Evolutionary conservation across 2,113 vertebrate genomes (phyloP).

Genomic region (Sylvia atricapilla): DNA sequence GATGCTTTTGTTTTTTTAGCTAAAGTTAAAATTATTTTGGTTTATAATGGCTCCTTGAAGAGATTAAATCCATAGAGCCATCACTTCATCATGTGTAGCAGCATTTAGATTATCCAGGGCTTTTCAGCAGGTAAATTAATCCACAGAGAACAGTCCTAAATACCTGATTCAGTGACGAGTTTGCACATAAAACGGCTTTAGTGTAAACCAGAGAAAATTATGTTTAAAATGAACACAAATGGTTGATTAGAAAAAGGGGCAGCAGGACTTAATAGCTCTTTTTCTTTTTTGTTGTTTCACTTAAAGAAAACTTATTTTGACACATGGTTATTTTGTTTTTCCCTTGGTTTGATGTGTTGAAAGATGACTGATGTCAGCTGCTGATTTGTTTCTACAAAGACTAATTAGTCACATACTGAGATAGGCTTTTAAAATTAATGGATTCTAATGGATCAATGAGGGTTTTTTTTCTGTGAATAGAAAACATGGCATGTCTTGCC

Average conservation of each 20-base stretch:
- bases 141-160: conserved; percentile 14
- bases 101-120: background rate
- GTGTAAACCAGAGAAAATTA: background rate
- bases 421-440: background rate
- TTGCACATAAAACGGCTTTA: background rate
- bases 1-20: background rate
- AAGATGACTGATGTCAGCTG: background rate
- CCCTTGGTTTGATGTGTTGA: background rate
- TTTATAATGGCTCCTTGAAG: background rate
- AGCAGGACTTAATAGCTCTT: background rate
- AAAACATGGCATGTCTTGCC: no score
- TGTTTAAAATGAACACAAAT: background rate
- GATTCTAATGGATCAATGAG: background rate
- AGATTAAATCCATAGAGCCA: background rate
- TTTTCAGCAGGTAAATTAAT: conserved; percentile 30
- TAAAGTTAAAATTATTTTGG: background rate
- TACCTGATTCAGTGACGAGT: background rate
- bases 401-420: background rate
- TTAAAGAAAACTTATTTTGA: background rate
- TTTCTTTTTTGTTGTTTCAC: background rate
- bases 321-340: background rate
- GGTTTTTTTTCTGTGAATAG: background rate
- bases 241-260: background rate
- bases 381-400: background rate
- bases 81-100: background rate